phyloP scores from a whole-genome alignment of 2,797 vertebrate species.

The Poecilia wingei region DNA sequence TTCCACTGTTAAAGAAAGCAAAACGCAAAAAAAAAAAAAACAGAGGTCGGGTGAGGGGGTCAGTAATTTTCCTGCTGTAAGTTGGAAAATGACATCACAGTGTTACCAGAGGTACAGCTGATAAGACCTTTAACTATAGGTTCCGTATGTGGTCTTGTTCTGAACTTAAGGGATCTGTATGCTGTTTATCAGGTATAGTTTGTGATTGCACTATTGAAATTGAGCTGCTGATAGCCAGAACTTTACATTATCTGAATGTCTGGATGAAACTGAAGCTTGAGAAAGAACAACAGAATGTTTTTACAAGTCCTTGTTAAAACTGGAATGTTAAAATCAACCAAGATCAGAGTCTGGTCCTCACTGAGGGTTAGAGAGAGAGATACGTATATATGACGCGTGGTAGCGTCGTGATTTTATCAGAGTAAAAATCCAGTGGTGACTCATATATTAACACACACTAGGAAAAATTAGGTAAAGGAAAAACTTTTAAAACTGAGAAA shows the following conservation, averaged over 20 bases:
- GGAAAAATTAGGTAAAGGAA: neutral
- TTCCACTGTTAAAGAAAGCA: constrained; percentile 67
- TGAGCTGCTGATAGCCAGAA: constrained; percentile 62
- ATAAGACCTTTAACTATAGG: constrained; percentile 47
- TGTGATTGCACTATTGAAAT: constrained; percentile 62
- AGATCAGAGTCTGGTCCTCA: constrained; percentile 26
- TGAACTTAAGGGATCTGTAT: constrained; percentile 50
- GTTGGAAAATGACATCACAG: constrained; percentile 66
- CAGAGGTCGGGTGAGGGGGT: constrained; percentile 15
- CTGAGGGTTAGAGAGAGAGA: constrained; percentile 42
- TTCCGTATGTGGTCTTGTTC: constrained; percentile 53
- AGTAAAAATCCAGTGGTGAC: constrained; percentile 14
- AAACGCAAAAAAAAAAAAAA: constrained; percentile 41
- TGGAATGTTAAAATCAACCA: constrained; percentile 60
- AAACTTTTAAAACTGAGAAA: neutral
- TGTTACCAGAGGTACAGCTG: constrained; percentile 52
- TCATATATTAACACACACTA: neutral
- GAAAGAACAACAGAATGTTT: constrained; percentile 39
- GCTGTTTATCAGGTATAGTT: constrained; percentile 62
- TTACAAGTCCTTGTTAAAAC: constrained; percentile 49
- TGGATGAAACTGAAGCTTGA: constrained; percentile 29
- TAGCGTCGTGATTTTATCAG: constrained; percentile 12
- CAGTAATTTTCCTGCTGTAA: constrained; percentile 31
- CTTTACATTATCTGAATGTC: constrained; percentile 61
- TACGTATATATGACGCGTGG: neutral